phyloP scores from a whole-genome alignment of 2,888 invertebrate species.

The Vanessa cardui region DNA sequence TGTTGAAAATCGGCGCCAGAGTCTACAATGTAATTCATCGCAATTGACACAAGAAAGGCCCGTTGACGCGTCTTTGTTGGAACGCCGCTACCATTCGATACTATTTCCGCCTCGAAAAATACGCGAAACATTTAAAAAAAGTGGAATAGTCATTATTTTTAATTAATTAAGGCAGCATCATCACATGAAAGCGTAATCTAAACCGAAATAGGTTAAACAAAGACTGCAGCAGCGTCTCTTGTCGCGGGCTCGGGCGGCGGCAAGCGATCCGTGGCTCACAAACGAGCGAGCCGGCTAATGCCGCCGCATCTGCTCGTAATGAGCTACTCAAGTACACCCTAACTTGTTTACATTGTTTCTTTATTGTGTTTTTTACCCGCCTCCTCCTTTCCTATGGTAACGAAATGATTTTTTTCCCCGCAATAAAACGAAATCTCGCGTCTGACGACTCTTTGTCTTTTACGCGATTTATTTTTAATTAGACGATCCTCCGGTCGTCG shows the following conservation, averaged over 20 bases:
- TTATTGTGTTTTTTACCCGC: conserved; percentile 81
- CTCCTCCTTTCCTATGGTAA: conserved; percentile 73
- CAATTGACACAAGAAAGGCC: conserved; percentile 2
- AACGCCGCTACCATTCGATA: conserved; percentile 28
- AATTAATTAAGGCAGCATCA: conserved; percentile 69
- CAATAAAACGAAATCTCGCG: conserved; percentile 72
- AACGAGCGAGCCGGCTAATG: conserved; percentile 70
- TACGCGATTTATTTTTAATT: conserved; percentile 67
- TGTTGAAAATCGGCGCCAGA: no score
- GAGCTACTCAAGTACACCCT: conserved; percentile 81
- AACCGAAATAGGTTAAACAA: conserved; percentile 81
- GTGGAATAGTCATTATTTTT: conserved; percentile 49
- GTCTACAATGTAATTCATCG: background rate
- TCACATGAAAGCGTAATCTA: conserved; percentile 75
- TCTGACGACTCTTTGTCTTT: conserved; percentile 57
- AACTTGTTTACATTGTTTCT: conserved; percentile 83
- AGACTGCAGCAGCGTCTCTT: conserved; percentile 50
- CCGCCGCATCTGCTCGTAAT: conserved; percentile 77
- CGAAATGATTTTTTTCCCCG: conserved; percentile 72
- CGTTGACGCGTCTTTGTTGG: conserved; percentile 7
- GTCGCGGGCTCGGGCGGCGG: conserved; percentile 44
- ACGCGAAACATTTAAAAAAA: conserved; percentile 38
- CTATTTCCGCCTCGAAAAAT: conserved; percentile 40
- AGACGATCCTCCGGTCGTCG: conserved; percentile 46
- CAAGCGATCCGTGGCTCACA: conserved; percentile 54